Percentiles rank a stretch among this genome's conserved stretches.
Conservation (phyloP, 1,140 invertebrate genomes). For the Magallana angulata region DNA sequence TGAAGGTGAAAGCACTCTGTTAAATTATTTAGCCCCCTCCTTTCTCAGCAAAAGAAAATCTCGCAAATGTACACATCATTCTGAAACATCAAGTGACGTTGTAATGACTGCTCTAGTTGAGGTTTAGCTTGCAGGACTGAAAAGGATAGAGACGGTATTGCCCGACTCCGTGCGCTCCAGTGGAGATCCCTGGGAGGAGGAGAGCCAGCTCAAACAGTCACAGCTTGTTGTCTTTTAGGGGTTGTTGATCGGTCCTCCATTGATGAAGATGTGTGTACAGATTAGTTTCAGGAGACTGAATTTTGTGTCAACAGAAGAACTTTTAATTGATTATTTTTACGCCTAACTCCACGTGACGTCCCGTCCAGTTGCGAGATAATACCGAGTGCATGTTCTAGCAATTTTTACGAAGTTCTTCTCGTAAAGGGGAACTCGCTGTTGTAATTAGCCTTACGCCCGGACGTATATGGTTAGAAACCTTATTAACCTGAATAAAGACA, state of each 20-base stretch:
- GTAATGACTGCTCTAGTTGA: too few relatives aligned
- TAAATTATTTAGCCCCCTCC: not conserved
- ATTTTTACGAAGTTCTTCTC: too few relatives aligned
- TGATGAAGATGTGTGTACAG: conserved; percentile 24
- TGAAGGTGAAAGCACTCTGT: conserved; percentile 4
- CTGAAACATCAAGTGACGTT: not conserved
- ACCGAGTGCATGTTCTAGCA: not conserved
- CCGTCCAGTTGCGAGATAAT: conserved; percentile 11
- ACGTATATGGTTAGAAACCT: too few relatives aligned
- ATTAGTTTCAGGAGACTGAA: conserved; percentile 5
- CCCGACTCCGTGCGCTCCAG: not conserved
- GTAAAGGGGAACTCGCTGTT: too few relatives aligned
- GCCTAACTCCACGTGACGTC: not conserved
- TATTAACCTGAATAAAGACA: too few relatives aligned
- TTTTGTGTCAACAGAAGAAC: conserved; percentile 29
- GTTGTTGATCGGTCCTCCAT: conserved; percentile 9
- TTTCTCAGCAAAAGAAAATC: not conserved
- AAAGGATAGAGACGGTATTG: not conserved
- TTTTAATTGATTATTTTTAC: conserved; percentile 26
- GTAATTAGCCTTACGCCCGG: too few relatives aligned
- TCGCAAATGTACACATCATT: not conserved
- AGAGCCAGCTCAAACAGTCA: not conserved
- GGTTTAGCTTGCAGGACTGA: not conserved
- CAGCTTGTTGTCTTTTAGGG: conserved; percentile 16
- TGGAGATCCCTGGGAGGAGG: not conserved